Evolutionary conservation across 2,888 invertebrate species (phyloP), one percentile per base, ranked within the genome.

Genomic region (Anarsia innoxiella): DNA sequence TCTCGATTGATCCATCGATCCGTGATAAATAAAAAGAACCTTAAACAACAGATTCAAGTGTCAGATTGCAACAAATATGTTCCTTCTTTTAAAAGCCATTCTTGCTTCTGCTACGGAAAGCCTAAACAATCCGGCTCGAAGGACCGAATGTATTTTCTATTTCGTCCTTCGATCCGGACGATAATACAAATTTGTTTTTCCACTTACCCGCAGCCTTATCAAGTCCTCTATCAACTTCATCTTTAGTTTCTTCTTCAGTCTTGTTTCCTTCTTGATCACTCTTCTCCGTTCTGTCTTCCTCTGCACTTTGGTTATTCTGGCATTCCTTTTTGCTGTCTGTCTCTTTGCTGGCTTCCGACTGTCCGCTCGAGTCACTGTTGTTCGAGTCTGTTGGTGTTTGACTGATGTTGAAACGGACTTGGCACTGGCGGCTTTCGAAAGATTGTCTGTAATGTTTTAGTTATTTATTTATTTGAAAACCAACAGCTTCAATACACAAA

Each of bases 401-500:
- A 43, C 51, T 49, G 12, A 69, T 37, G 50, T 65, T 58, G 54
- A 82, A 82, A 0, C 74, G 68, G 0, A 82, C 83, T 36, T 59
- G 66, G 39, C 64, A 58, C 0, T 52, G 41, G 0, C 44, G 43
- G n/a, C 40, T 33, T 1, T 65, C 70, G 1, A 67, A 59, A 0
- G 70, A 67, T 36, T 69, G 65, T 37, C 78, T 75, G 55, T 2
- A 2, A n/a, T n/a, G n/a, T n/a, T n/a, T n/a, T n/a, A n/a, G n/a
- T n/a, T n/a, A n/a, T n/a, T n/a, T n/a, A n/a, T n/a, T n/a, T n/a
- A n/a, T n/a, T n/a, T n/a, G n/a, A n/a, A n/a, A n/a, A n/a, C n/a
- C n/a, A n/a, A n/a, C n/a, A n/a, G n/a, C n/a, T n/a, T n/a, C n/a
- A n/a, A n/a, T n/a, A n/a, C n/a, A n/a, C n/a, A n/a, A n/a, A n/a